Percentiles rank a stretch among this genome's conserved stretches.
Evolutionary conservation across 2,113 vertebrate genomes (phyloP).

Genomic region (Marcusenius ussheri): DNA sequence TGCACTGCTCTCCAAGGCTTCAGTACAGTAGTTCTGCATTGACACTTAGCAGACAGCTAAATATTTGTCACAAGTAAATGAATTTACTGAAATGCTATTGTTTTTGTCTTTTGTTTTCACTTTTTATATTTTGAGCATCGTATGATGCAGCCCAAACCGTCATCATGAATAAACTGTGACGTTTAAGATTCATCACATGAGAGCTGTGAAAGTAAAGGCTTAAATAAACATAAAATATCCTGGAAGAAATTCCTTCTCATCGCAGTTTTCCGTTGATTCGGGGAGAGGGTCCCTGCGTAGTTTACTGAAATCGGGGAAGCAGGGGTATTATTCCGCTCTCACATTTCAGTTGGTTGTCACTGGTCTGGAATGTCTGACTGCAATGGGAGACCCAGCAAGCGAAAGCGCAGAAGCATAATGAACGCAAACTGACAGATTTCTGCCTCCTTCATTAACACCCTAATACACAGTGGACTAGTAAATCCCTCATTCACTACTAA

Average conservation of each 20-base stretch:
- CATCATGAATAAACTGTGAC: background rate
- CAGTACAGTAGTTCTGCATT: background rate
- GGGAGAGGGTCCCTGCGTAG: background rate
- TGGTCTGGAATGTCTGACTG: background rate
- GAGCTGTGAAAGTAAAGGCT: background rate
- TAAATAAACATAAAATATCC: background rate
- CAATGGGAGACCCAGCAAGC: background rate
- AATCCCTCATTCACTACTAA: background rate
- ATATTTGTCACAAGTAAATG: background rate
- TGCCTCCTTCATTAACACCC: background rate
- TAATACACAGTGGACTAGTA: background rate
- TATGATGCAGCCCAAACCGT: background rate
- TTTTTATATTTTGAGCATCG: background rate
- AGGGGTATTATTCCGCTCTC: background rate
- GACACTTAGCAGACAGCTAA: background rate
- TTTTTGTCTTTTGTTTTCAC: background rate
- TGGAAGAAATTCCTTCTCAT: background rate
- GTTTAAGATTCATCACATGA: background rate
- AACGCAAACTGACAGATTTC: background rate
- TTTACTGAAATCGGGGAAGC: background rate
- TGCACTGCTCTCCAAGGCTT: background rate
- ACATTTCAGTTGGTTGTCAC: background rate
- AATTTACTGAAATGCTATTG: background rate
- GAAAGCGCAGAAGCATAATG: background rate
- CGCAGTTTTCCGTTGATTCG: background rate